Evolutionary conservation across 2,113 vertebrate genomes (phyloP).

Genomic region (Excalfactoria chinensis): DNA sequence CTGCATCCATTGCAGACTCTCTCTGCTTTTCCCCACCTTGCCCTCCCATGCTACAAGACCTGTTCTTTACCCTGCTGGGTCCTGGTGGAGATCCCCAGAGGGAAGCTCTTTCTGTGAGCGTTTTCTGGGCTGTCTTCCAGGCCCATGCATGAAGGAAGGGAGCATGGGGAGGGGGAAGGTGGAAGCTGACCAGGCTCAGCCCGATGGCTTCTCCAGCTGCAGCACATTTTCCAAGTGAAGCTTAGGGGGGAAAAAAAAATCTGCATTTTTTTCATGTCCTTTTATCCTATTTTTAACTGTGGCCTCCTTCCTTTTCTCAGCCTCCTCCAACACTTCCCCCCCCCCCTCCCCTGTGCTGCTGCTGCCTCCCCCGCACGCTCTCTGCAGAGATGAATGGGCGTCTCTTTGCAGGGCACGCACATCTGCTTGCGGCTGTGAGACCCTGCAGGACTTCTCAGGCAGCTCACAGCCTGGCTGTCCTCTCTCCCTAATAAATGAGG

Average conservation of each 20-base stretch:
- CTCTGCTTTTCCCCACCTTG: neutral
- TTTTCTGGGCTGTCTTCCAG: slow-evolving; percentile 74
- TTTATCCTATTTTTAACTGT: slow-evolving; percentile 86
- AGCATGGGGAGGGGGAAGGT: slow-evolving; percentile 35
- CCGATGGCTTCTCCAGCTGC: slow-evolving; percentile 78
- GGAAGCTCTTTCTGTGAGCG: slow-evolving; percentile 29
- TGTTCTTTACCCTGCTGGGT: neutral
- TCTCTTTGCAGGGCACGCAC: slow-evolving; percentile 63
- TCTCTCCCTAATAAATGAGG: neutral
- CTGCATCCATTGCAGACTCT: rapidly evolving
- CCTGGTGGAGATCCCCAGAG: neutral
- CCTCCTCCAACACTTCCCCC: slow-evolving; percentile 75
- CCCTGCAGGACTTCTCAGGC: neutral
- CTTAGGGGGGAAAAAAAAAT: slow-evolving; percentile 55
- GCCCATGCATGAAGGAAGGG: slow-evolving; percentile 32
- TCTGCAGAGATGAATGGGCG: slow-evolving; percentile 75
- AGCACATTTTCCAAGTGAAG: slow-evolving; percentile 66
- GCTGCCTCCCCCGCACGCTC: slow-evolving; percentile 64
- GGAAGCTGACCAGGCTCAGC: slow-evolving; percentile 65
- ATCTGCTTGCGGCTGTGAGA: slow-evolving; percentile 64
- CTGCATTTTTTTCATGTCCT: slow-evolving; percentile 69
- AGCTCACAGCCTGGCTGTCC: neutral
- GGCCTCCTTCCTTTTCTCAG: slow-evolving; percentile 76
- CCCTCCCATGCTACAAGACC: neutral
- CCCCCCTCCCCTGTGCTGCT: slow-evolving; percentile 47